Conservation (phyloP, 2,888 invertebrate genomes). For the Zonitis immaculata region DNA sequence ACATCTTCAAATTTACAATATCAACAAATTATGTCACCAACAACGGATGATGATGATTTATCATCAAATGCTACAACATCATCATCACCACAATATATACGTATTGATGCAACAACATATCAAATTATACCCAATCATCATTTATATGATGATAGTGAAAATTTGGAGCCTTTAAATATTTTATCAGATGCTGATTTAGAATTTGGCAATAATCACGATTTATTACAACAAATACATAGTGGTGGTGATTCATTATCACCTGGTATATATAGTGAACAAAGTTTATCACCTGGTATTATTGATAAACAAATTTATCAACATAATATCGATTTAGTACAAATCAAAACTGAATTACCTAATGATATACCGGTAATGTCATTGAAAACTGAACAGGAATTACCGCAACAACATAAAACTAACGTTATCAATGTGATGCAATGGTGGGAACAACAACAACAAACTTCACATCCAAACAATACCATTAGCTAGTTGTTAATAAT, state of each 20-base stretch:
- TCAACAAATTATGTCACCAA: conserved; percentile 46
- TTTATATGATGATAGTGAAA: conserved; percentile 63
- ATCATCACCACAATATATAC: conserved; percentile 56
- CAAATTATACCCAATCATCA: conserved; percentile 58
- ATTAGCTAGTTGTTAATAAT: conserved; percentile 13
- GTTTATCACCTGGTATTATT: conserved; percentile 44
- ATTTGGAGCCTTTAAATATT: conserved; percentile 42
- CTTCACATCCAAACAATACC: conserved; percentile 5
- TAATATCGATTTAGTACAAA: conserved; percentile 25
- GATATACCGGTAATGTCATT: conserved; percentile 43
- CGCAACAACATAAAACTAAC: conserved; percentile 48
- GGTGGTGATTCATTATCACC: conserved; percentile 41
- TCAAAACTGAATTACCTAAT: conserved; percentile 17
- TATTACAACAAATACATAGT: conserved; percentile 42
- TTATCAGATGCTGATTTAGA: conserved; percentile 53
- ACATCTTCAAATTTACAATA: neutral
- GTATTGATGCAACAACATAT: conserved; percentile 57
- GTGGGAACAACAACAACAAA: conserved; percentile 49
- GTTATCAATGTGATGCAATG: conserved; percentile 55
- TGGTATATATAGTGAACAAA: conserved; percentile 46
- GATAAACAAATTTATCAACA: conserved; percentile 23
- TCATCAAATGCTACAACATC: conserved; percentile 52
- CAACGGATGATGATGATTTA: conserved; percentile 53
- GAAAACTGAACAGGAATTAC: conserved; percentile 37
- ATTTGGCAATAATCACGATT: conserved; percentile 52